Conservation (phyloP, 2,888 invertebrate species). For the Leucoma salicis region DNA sequence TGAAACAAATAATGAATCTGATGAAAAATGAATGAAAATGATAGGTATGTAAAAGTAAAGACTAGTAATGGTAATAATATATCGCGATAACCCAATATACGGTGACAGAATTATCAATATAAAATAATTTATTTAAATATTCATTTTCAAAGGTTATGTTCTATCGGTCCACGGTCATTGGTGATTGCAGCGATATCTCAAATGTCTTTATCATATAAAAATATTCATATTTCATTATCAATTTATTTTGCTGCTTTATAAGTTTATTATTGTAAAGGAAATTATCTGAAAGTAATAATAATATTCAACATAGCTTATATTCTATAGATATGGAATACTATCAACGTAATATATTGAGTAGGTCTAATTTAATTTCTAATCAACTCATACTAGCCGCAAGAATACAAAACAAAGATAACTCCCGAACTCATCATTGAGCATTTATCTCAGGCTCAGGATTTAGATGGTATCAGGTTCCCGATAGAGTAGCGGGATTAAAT, state of each 20-base stretch:
- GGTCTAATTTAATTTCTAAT: constrained; percentile 11
- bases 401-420: constrained; percentile 7
- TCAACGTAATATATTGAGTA: constrained; percentile 9
- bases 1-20: neutral
- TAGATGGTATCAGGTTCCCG: too few species aligned
- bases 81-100: too few species aligned
- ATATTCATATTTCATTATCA: neutral
- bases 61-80: too few species aligned
- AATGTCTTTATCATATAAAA: constrained; percentile 15
- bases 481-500: too few species aligned
- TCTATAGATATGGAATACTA: constrained; percentile 4
- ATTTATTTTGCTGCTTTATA: neutral
- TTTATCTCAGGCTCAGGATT: too few species aligned
- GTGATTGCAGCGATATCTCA: constrained; percentile 10
- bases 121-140: neutral
- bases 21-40: neutral
- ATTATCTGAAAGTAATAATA: constrained; percentile 1
- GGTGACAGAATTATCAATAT: too few species aligned
- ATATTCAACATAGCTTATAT: constrained; percentile 9
- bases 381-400: constrained; percentile 11
- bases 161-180: constrained; percentile 3
- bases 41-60: too few species aligned
- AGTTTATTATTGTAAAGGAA: constrained; percentile 7
- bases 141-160: neutral
- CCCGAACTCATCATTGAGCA: constrained; percentile 2